Base-by-base conservation (phyloP, 2,888 invertebrate genomes). In the Pteria penguin region DNA sequence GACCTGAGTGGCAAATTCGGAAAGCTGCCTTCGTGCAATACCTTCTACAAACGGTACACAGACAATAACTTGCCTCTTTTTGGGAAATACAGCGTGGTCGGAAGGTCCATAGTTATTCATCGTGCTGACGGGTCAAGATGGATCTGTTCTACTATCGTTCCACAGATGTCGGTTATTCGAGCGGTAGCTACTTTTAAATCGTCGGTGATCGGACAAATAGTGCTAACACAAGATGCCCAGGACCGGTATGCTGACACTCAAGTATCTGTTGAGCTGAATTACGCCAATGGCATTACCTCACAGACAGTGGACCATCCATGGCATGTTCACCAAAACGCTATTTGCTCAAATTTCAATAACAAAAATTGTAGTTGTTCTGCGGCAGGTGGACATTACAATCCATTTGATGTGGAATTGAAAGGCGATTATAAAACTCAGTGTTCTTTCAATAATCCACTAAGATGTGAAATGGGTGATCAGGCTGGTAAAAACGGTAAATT, bases 1-100 rank as follows among this genome's bases (percentile, higher is more conserved):
- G 97, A 98, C 90, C 92, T 98, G 8, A 95, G 96, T 68, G 97
- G 97, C n/a, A 98, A 98, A 92, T 94, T 96, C 90, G 98, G 97
- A 0, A 93, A 94, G 4, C 92, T 97, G 18, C 95, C 94, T 80
- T 96, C 95, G 0, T 92, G 94, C 52, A 94, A 94, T 0, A 93
- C 93, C 0, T 84, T 90, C 11, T 81, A 81, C 1, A 84, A 87
- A 31, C 86, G 57, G 3, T 81, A 96, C 90, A 96, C 96, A 95
- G 98, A 98, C 90, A 94, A 80, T 4, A 97, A 95, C 92, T 93
- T 98, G 65, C 97, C 97, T 0, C 92, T 98, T 24, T 95, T 95
- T 86, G 98, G 98, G 0, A 91, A 93, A 0, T 92, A 95, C 85
- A 97, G 97, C 82, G 94, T 98, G 62, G 93, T 95, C 57, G 97